Base-by-base conservation (phyloP, 1,140 invertebrate genomes). In the Philotrypesis tridentata region DNA sequence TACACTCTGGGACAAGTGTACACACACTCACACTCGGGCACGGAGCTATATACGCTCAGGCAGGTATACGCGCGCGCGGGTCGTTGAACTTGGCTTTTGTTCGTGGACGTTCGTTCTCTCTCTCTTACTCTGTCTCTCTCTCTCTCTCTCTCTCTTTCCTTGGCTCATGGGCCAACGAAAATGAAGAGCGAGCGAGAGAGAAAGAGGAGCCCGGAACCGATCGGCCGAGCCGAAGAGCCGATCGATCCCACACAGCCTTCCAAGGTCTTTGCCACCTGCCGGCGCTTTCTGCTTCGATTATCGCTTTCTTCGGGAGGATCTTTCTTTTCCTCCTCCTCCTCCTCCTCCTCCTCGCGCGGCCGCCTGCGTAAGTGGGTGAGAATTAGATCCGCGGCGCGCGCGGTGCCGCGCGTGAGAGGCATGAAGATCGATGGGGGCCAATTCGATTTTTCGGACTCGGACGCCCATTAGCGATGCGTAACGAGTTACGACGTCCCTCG, bases 251-350 rank as follows among this genome's bases (percentile, higher is more conserved):
- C 65, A 40, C 27, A 61, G 2, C 86, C 87, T 85, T 85, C 40
- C 89, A 91, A 91, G 90, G 90, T 91, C 90, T 91, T 89, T 91
- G 88, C 89, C 90, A 91, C 90, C 90, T 91, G 89, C 87, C 78
- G 65, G 61, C n/a, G 60, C 73, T 29, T 68, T 77, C 73, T 67
- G 60, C 76, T 76, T 70, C 43, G 37, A 70, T 40, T 40, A 63
- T 60, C 63, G 27, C 33, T 75, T 55, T 55, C 48, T 55, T n/a
- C 23, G 17, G 1, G 14, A 21, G n/a, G 17, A 55, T 61, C 31
- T 55, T 55, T 61, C 4, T 31, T 61, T 9, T 3, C 23, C 14
- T 27, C 27, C 48, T 27, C 25, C 67, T 37, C 1, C 9, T 25
- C 25, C n/a, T 40, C 17, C 21, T 43, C 14, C 12, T 17, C 12